Evolutionary conservation across 2,888 invertebrate species (phyloP).

Genomic region (Ceramica pisi): DNA sequence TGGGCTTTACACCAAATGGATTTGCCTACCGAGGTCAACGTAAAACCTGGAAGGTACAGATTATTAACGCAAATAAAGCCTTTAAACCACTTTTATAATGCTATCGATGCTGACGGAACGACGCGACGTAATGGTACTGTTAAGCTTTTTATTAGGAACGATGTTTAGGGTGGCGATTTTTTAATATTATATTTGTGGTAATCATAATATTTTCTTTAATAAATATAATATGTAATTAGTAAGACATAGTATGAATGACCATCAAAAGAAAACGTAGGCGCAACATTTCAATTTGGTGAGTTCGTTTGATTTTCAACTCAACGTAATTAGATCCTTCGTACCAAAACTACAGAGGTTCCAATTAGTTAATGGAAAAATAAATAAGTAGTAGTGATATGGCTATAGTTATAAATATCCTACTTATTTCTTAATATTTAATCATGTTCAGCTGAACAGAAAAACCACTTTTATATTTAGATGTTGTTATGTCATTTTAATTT

Average conservation of each 20-base stretch:
- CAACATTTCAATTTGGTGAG: not conserved
- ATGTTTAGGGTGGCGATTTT: not conserved
- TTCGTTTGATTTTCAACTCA: not conserved
- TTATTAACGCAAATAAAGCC: slow-evolving; percentile 67
- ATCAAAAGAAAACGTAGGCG: not conserved
- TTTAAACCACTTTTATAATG: slow-evolving; percentile 57
- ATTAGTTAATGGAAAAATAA: slow-evolving; percentile 20
- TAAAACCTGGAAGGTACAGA: slow-evolving; percentile 68
- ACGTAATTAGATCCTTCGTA: slow-evolving; percentile 1
- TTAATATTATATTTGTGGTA: too few species aligned
- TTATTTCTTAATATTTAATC: too few species aligned
- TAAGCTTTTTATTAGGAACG: slow-evolving; percentile 25
- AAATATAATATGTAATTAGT: too few species aligned
- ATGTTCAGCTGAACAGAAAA: too few species aligned
- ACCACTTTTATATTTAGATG: too few species aligned
- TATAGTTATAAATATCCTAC: too few species aligned
- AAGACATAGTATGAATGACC: too few species aligned
- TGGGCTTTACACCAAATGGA: slow-evolving; percentile 75
- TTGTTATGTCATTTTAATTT: too few species aligned
- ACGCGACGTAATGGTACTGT: slow-evolving; percentile 2
- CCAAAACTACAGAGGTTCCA: not conserved
- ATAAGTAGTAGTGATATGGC: too few species aligned
- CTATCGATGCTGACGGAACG: slow-evolving; percentile 45
- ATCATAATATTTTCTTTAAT: too few species aligned
- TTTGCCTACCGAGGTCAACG: slow-evolving; percentile 73